Percentiles rank a stretch among this genome's conserved stretches.
Evolutionary conservation across 2,888 invertebrate species (phyloP).

Genomic region (Ophion ventricosus): DNA sequence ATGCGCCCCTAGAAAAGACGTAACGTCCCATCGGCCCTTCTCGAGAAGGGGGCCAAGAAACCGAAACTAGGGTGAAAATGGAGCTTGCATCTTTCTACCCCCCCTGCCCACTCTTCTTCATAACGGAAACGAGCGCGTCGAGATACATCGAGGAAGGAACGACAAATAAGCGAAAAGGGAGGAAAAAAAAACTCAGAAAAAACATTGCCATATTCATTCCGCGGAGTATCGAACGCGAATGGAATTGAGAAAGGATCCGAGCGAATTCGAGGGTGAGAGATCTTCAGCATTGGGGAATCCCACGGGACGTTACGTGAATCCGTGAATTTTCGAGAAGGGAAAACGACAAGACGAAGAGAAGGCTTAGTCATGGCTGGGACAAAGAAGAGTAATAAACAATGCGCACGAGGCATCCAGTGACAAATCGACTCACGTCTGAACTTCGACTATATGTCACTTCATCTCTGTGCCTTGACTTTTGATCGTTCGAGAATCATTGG

Average conservation of each 20-base stretch:
- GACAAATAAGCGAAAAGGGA: slow-evolving; percentile 2
- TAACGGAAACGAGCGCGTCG: slow-evolving; percentile 30
- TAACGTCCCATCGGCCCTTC: slow-evolving; percentile 40
- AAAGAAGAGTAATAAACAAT: slow-evolving; percentile 19
- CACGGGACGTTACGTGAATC: slow-evolving; percentile 5
- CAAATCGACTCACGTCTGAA: not conserved
- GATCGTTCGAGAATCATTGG: not conserved
- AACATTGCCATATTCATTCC: slow-evolving; percentile 2
- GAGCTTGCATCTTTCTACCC: slow-evolving; percentile 1
- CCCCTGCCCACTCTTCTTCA: not conserved
- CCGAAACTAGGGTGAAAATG: slow-evolving; percentile 2
- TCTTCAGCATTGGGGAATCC: slow-evolving; percentile 7
- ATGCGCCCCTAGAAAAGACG: slow-evolving; percentile 16
- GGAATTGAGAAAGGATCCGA: slow-evolving; percentile 11
- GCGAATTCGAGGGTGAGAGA: slow-evolving; percentile 42
- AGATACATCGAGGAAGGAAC: not conserved
- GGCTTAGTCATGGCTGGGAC: slow-evolving; percentile 34
- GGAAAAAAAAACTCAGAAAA: not conserved
- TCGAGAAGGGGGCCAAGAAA: slow-evolving; percentile 7
- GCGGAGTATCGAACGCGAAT: slow-evolving; percentile 17
- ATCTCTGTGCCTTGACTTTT: not conserved
- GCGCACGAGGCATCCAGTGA: not conserved
- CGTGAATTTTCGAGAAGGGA: slow-evolving; percentile 12
- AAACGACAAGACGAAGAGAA: slow-evolving; percentile 25
- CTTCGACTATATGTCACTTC: not conserved